Evolutionary conservation across 2,797 vertebrate species (phyloP), one percentile per base, ranked within the genome.

Genomic region (Enteromius trimaculatus): DNA sequence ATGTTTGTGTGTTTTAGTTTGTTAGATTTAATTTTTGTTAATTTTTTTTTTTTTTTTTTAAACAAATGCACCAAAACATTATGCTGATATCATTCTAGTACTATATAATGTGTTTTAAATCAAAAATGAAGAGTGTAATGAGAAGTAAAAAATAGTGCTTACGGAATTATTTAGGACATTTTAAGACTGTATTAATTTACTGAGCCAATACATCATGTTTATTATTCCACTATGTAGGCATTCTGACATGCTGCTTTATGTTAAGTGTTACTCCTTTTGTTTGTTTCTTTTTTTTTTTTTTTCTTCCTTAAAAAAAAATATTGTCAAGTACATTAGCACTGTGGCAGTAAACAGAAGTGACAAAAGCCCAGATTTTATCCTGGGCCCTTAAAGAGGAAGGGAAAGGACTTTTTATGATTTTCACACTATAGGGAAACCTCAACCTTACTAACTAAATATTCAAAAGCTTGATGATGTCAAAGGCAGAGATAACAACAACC

Each of bases 261-360:
- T 47, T 64, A 88, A 83, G 80, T 83, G 78, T 72, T 86, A 83
- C 83, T 78, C 29, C 16, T 65, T 42, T 68, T 64, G 23, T 60
- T 90, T 80, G 90, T 91, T 82, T 92, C 91, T 76, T 89, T 90
- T 55, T n/a, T n/a, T 65, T 51, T 60, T 58, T 90, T 82, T 92
- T 92, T 82, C 91, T 91, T 80, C 68, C 60, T 89, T 90, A n/a
- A 92, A 91, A 90, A 90, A 39, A 96, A 95, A 87, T 92, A 47
- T 87, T 93, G 94, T 97, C 95, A 95, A 88, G 94, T 94, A 95
- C 88, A 90, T 89, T 92, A 95, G 93, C 89, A 91, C 89, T 85
- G 85, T 93, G 94, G 91, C 90, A 79, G 94, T 96, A 95, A 96
- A 96, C 95, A 94, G 93, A 93, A 93, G 91, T 88, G 90, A 92